These are phyloP conservation scores for Cyrtonyx montezumae DNA, from an alignment of 2,113 vertebrate species.

Conservation along the genomic window DNA sequence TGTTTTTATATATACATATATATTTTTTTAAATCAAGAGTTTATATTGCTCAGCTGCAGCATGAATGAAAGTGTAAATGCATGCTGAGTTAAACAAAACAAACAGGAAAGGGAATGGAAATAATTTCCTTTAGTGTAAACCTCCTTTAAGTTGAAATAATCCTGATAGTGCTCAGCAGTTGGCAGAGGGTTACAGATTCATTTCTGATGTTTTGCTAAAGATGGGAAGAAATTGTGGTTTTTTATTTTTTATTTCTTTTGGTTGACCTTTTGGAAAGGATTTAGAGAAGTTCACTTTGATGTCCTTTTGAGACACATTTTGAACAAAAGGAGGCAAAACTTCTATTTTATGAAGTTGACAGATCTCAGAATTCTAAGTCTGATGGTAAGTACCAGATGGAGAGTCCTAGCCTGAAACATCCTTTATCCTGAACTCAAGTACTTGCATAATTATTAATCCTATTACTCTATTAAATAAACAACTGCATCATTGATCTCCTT, in stretches of 20 bases:
- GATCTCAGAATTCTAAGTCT: not conserved
- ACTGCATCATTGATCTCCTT: not conserved
- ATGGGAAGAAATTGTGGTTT: not conserved
- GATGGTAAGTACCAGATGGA: not conserved
- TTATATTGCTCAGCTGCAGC: conserved; percentile 18
- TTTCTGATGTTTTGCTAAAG: not conserved
- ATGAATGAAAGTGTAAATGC: not conserved
- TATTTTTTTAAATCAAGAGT: not conserved
- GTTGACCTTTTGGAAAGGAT: not conserved
- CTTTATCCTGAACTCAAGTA: not conserved
- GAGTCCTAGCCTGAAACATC: not conserved
- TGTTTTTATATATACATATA: not conserved
- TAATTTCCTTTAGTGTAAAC: conserved; percentile 57
- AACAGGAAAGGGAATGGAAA: conserved; percentile 44
- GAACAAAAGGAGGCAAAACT: not conserved
- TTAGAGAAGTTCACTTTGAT: not conserved
- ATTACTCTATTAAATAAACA: not conserved
- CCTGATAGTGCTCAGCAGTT: not conserved
- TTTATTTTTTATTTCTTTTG: not conserved
- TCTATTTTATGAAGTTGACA: not conserved
- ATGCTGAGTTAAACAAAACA: conserved; percentile 13
- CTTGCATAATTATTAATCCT: not conserved
- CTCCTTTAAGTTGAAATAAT: conserved; percentile 21
- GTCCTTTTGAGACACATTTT: not conserved
- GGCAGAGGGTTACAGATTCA: not conserved